Percentiles rank a stretch among this genome's conserved stretches.
phyloP scores from a whole-genome alignment of 2,888 invertebrate genomes.

The Lithodes maja region DNA sequence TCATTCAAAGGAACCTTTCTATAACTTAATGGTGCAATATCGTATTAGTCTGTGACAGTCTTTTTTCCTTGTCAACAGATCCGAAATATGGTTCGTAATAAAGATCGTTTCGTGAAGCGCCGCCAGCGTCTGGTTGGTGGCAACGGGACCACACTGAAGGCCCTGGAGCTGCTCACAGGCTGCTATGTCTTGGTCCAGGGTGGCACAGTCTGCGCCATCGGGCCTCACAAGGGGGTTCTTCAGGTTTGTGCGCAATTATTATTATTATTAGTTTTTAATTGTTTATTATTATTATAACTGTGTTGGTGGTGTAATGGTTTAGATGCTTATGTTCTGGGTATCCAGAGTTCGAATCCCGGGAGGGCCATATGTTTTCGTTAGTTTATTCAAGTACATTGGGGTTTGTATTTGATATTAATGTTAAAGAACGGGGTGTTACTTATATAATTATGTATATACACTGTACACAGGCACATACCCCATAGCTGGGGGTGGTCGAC shows the following conservation, averaged over 20 bases:
- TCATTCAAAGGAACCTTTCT: conserved; percentile 70
- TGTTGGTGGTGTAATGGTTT: neutral
- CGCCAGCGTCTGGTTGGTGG: conserved; percentile 96
- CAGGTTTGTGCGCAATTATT: conserved; percentile 32
- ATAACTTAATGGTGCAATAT: conserved; percentile 71
- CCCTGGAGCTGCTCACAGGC: conserved; percentile 95
- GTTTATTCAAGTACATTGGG: too few relatives aligned
- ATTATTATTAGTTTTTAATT: too few relatives aligned
- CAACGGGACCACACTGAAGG: conserved; percentile 97
- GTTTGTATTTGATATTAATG: too few relatives aligned
- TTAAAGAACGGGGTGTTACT: too few relatives aligned
- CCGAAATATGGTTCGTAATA: conserved; percentile 89
- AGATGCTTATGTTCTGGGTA: neutral
- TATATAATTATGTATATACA: too few relatives aligned
- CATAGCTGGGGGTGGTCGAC: too few relatives aligned
- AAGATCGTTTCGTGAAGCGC: conserved; percentile 95
- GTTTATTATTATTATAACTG: neutral
- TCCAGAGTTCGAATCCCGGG: too few relatives aligned
- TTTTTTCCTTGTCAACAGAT: conserved; percentile 77
- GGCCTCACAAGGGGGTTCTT: conserved; percentile 85
- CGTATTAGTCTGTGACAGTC: neutral
- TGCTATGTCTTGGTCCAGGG: conserved; percentile 98
- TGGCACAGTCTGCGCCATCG: conserved; percentile 96
- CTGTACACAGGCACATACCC: too few relatives aligned
- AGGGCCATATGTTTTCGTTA: too few relatives aligned